phyloP scores from a whole-genome alignment of 2,797 vertebrate genomes.

The Tragelaphus eurycerus region DNA sequence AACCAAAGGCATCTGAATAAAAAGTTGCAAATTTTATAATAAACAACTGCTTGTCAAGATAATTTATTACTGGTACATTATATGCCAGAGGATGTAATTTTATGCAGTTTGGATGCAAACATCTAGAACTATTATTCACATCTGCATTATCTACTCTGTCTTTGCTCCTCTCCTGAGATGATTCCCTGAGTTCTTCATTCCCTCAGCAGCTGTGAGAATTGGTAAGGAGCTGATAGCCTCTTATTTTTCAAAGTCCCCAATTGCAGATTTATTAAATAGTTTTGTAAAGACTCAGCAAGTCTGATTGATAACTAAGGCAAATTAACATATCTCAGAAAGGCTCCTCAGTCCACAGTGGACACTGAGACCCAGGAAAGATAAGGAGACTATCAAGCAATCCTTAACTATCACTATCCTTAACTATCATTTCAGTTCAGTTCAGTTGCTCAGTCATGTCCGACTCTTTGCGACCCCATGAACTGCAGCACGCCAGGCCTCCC shows the following conservation, averaged over 20 bases:
- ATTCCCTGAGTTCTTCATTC: neutral
- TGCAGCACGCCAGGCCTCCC: no score
- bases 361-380: neutral
- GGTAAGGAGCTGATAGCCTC: neutral
- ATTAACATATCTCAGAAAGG: neutral
- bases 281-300: neutral
- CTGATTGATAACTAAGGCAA: neutral
- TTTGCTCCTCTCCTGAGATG: neutral
- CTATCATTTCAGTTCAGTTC: neutral
- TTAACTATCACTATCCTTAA: neutral
- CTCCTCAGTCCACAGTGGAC: neutral
- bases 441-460: no score
- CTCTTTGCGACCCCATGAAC: no score
- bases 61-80: slow-evolving; percentile 73
- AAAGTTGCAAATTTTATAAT: slow-evolving; percentile 77
- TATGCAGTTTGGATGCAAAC: slow-evolving; percentile 64
- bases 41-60: slow-evolving; percentile 77
- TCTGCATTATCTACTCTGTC: neutral
- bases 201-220: neutral
- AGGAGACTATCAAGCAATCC: neutral
- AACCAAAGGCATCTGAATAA: slow-evolving; percentile 75
- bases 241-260: neutral
- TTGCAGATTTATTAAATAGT: neutral
- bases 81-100: slow-evolving; percentile 70
- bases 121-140: slow-evolving; percentile 61